Evolutionary conservation across 2,888 invertebrate species (phyloP).

Genomic region (Synanthedon vespiformis): DNA sequence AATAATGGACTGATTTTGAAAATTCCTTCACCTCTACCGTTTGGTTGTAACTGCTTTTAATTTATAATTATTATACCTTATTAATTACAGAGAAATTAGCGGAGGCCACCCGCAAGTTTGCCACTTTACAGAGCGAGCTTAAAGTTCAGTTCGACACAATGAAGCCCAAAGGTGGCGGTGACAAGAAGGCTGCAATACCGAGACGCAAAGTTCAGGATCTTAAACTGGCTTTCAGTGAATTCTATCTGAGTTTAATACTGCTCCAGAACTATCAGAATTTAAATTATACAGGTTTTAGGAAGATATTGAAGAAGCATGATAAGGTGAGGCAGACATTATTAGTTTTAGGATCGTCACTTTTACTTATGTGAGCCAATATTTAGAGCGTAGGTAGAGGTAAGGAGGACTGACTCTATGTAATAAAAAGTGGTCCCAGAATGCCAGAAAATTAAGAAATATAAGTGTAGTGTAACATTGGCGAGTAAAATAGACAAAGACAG

Average conservation of each 20-base stretch:
- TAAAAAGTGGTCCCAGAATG: too few species aligned
- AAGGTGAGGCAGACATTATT: conserved; percentile 75
- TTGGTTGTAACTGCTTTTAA: too few species aligned
- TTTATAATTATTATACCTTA: too few species aligned
- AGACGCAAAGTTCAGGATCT: conserved; percentile 89
- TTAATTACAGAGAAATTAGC: conserved; percentile 87
- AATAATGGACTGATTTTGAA: too few species aligned
- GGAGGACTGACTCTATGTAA: too few species aligned
- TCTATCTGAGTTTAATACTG: conserved; percentile 95
- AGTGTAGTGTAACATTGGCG: too few species aligned
- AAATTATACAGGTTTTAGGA: conserved; percentile 98
- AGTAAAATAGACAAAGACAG: too few species aligned
- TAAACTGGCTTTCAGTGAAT: conserved; percentile 98
- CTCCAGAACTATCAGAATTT: conserved; percentile 98
- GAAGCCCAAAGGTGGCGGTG: conserved; percentile 52
- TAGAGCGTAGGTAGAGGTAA: too few species aligned
- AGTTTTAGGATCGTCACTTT: too few species aligned
- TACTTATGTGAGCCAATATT: too few species aligned
- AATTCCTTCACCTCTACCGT: too few species aligned
- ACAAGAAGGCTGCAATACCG: conserved; percentile 70
- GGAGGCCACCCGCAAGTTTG: conserved; percentile 95
- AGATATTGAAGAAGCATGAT: conserved; percentile 99
- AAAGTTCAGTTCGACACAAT: conserved; percentile 72
- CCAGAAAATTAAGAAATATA: too few species aligned
- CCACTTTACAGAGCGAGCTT: conserved; percentile 89